These are phyloP conservation scores for Coelinius sp. DNA, from an alignment of 2,888 invertebrate genomes.

Conservation along the genomic window DNA sequence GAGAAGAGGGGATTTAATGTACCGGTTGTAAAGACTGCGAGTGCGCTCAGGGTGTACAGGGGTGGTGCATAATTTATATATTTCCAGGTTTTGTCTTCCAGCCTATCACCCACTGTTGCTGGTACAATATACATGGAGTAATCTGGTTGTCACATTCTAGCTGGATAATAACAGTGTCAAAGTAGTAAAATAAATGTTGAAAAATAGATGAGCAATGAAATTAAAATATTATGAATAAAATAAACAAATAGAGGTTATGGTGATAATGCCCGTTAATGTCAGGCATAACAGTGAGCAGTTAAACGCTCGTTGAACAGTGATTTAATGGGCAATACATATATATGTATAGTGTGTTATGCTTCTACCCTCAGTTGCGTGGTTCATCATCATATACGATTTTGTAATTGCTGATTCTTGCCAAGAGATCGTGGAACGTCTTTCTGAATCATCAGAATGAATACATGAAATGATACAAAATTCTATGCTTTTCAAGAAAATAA, in stretches of 20 bases:
- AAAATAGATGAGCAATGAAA: background rate
- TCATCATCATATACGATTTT: slow-evolving; percentile 1
- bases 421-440: background rate
- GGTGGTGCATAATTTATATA: slow-evolving; percentile 49
- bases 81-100: background rate
- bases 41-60: slow-evolving; percentile 38
- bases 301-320: slow-evolving; percentile 15
- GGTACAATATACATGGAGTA: background rate
- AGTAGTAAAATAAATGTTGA: background rate
- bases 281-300: background rate
- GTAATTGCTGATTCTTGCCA: slow-evolving; percentile 7
- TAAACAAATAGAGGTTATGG: background rate
- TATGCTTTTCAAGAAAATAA: background rate
- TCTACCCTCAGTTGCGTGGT: slow-evolving; percentile 6
- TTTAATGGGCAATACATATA: slow-evolving; percentile 12
- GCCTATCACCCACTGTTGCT: background rate
- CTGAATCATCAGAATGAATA: background rate
- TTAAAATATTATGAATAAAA: slow-evolving; percentile 13
- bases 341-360: background rate
- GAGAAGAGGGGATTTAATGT: slow-evolving; percentile 42
- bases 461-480: background rate
- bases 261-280: slow-evolving; percentile 4
- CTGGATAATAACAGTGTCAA: background rate
- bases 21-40: slow-evolving; percentile 45
- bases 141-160: background rate